These are phyloP conservation scores for Eumerus sabulonum DNA, from an alignment of 2,888 invertebrate species.

Conservation along the genomic window DNA sequence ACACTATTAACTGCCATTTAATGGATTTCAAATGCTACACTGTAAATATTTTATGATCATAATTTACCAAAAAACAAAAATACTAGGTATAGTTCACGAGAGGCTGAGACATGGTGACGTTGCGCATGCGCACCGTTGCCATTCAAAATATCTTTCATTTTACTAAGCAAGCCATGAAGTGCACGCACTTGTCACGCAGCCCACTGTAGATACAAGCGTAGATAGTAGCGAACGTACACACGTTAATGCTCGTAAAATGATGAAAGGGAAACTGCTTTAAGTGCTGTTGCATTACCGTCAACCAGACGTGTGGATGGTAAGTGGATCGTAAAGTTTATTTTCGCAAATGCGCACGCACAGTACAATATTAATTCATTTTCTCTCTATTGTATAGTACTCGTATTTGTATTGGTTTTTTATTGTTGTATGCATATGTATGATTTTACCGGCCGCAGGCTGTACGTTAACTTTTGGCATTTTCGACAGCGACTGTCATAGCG, in stretches of 20 bases:
- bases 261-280: constrained; percentile 39
- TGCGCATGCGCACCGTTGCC: not conserved
- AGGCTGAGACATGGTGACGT: constrained; percentile 6
- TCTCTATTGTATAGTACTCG: constrained; percentile 18
- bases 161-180: no score
- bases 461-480: no score
- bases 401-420: constrained; percentile 1
- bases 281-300: not conserved
- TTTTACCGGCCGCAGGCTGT: not conserved
- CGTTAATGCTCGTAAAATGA: constrained; percentile 21
- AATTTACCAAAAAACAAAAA: not conserved
- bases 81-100: constrained; percentile 20
- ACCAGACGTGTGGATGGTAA: not conserved
- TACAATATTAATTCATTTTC: constrained; percentile 29
- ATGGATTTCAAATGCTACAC: constrained; percentile 5
- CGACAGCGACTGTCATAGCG: constrained; percentile 8
- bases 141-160: no score
- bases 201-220: constrained; percentile 23
- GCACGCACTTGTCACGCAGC: constrained; percentile 46
- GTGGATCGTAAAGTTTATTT: constrained; percentile 16
- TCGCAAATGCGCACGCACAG: constrained; percentile 14
- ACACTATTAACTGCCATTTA: not conserved
- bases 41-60: not conserved
- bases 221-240: constrained; percentile 29
- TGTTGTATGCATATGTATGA: not conserved